Percentiles rank a stretch among this genome's conserved stretches.
Evolutionary conservation across 2,797 vertebrate genomes (phyloP).

Genomic region (Phrynocephalus vlangalii): DNA sequence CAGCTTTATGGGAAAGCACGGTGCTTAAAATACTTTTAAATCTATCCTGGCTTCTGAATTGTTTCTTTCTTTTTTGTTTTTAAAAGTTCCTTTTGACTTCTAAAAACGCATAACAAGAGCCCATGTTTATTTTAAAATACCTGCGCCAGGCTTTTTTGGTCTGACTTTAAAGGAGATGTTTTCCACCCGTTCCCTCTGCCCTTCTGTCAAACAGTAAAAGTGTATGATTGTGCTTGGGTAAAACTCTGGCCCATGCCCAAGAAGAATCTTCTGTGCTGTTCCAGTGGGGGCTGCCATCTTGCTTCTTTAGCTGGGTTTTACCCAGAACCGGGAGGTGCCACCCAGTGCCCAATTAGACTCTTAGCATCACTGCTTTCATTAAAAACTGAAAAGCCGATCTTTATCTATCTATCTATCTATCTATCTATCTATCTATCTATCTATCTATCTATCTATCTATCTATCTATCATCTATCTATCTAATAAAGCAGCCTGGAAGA

Average conservation of each 20-base stretch:
- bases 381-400: no score
- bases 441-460: no score
- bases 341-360: no score
- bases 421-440: no score
- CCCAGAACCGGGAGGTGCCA: no score
- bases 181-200: conserved; percentile 71
- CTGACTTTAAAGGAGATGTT: conserved; percentile 73
- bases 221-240: conserved; percentile 58
- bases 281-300: no score
- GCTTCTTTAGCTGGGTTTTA: no score
- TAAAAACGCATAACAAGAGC: conserved; percentile 73
- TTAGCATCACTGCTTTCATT: no score
- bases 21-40: conserved; percentile 80
- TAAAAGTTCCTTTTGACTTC: conserved; percentile 72
- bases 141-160: conserved; percentile 75
- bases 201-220: conserved; percentile 67
- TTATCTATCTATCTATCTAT: no score
- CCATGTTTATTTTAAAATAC: conserved; percentile 84
- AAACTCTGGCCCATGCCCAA: background rate
- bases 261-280: no score
- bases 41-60: conserved; percentile 81
- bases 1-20: conserved; percentile 80
- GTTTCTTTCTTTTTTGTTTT: background rate
- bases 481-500: no score
- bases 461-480: no score